phyloP scores from a whole-genome alignment of 2,888 invertebrate genomes.

The Eumacrocentrus americanus region DNA sequence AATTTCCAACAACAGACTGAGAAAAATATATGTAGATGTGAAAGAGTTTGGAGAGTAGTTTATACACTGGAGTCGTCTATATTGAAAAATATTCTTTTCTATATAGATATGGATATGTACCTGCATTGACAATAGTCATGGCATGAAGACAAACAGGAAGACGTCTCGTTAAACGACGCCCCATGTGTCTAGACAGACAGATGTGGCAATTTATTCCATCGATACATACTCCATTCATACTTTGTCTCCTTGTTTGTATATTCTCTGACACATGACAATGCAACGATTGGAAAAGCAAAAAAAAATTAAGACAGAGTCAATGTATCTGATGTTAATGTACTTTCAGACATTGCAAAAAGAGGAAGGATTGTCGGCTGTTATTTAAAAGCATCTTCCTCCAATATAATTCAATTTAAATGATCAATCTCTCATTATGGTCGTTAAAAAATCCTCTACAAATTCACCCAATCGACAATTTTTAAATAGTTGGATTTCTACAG shows the following conservation, averaged over 20 bases:
- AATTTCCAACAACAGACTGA: constrained; percentile 1
- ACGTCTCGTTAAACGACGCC: constrained; percentile 29
- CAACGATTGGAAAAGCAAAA: background rate
- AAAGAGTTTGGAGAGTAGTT: constrained; percentile 1
- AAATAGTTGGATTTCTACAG: too few species aligned
- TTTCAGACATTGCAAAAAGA: background rate
- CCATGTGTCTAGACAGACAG: constrained; percentile 21
- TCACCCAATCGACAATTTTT: too few species aligned
- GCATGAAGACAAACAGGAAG: constrained; percentile 20
- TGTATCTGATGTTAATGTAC: background rate
- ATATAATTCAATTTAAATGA: background rate
- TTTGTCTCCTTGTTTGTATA: background rate
- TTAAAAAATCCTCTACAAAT: too few species aligned
- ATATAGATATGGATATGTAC: too few species aligned
- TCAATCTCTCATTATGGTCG: background rate
- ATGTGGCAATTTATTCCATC: constrained; percentile 24
- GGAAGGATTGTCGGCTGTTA: too few species aligned
- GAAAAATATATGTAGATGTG: constrained; percentile 7
- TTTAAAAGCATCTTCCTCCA: background rate
- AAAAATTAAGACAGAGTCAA: background rate
- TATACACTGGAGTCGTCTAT: background rate
- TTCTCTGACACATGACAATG: constrained; percentile 23
- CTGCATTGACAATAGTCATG: constrained; percentile 7
- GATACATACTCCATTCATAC: constrained; percentile 23
- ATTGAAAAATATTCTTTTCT: constrained; percentile 8